Conservation (phyloP, 2,113 vertebrate genomes). For the Harpagus bidentatus region DNA sequence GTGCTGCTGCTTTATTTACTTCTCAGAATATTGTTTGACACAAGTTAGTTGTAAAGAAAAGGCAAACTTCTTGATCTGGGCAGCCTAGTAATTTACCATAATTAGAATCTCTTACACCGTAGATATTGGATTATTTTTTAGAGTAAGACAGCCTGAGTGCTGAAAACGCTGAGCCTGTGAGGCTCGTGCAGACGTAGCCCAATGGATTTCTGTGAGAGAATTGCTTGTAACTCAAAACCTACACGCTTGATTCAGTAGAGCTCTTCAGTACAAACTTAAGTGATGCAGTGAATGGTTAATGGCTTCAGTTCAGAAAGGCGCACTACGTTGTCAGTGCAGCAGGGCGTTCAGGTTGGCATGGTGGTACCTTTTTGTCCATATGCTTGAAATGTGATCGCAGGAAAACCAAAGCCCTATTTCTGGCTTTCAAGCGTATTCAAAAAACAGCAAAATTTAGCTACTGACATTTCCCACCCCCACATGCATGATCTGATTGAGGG, state of each 20-base stretch:
- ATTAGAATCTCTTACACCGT: neutral
- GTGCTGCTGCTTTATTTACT: neutral
- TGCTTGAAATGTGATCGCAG: neutral
- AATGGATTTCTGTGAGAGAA: neutral
- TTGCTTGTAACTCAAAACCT: neutral
- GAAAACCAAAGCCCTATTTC: neutral
- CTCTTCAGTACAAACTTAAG: neutral
- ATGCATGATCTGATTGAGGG: neutral
- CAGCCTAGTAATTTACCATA: fast-evolving
- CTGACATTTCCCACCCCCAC: fast-evolving
- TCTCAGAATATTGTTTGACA: neutral
- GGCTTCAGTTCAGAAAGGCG: neutral
- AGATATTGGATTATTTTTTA: neutral
- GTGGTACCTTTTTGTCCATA: neutral
- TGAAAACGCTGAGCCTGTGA: neutral
- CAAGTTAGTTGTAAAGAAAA: neutral
- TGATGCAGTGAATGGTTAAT: neutral
- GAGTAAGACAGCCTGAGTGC: neutral
- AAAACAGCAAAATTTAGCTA: fast-evolving
- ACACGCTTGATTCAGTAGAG: neutral
- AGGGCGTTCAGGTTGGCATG: fast-evolving
- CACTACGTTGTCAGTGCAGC: fast-evolving
- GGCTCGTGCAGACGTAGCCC: neutral
- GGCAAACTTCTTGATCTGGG: neutral
- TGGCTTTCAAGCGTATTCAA: neutral